Evolutionary conservation across 2,113 vertebrate species (phyloP), one percentile per base, ranked within the genome.

Genomic region (Ophiodon elongatus): DNA sequence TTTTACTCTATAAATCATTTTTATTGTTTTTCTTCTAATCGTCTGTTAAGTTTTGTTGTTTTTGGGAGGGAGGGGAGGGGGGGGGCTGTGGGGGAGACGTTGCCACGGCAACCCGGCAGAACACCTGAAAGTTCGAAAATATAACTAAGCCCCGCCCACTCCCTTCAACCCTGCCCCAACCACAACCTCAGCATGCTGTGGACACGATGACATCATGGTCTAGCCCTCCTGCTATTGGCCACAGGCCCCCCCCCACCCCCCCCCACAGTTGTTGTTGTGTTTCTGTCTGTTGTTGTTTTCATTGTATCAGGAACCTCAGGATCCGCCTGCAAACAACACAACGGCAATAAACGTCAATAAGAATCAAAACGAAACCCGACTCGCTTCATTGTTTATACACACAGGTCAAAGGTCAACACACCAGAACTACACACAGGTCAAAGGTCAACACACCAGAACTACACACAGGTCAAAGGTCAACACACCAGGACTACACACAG

Each of bases 251-350:
- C 39, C 8, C 15, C 64, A 45, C 4, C 21, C 23, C 13, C 41
- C 13, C 50, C 9, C 45, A 17, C 45, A 47, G 45, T 19, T 47
- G 52, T 23, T 54, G 52, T 54, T 65, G 60, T 47, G 60, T 50
- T 35, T 27, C 31, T 74, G 60, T 77, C 57, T 66, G 52, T 65
- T 67, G 60, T 86, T 83, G 39, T 80, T 76, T 43, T 59, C 71
- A 39, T 89, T 85, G 78, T 85, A 84, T 89, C 82, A 88, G 89
- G 90, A 91, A 87, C 77, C 80, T 91, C 87, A 87, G 90, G 83
- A 83, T 89, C 73, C 65, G 60, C 85, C 85, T 88, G 85, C 84
- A 90, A 84, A 90, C 83, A 80, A 83, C 88, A 74, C 57, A 74
- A 84, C 69, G 86, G 70, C 87, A 93, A 91, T 92, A 93, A 92